Conservation (phyloP, 2,113 vertebrate genomes). For the Patagioenas fasciata region DNA sequence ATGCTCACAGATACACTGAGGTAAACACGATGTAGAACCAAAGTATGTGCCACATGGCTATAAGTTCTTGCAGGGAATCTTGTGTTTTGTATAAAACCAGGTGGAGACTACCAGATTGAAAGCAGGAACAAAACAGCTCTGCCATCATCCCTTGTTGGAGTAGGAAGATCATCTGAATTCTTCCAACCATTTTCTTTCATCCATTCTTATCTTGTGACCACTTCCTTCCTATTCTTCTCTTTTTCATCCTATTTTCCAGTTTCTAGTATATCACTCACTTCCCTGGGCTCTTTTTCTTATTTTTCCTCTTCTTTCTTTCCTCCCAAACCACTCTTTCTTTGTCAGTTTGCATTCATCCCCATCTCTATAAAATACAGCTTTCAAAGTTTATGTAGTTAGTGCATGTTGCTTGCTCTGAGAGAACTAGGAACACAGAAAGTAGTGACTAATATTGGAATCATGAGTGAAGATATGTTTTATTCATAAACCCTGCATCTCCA, state of each 20-base stretch:
- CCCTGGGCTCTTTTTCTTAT: background rate
- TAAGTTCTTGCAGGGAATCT: background rate
- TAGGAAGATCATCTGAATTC: background rate
- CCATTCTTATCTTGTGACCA: background rate
- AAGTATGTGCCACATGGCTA: fast-evolving
- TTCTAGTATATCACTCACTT: background rate
- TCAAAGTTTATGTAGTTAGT: slow-evolving; percentile 45
- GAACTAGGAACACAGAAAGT: slow-evolving; percentile 70
- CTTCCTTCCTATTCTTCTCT: background rate
- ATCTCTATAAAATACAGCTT: slow-evolving; percentile 29
- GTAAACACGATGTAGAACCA: background rate
- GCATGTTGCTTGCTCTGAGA: slow-evolving; percentile 55
- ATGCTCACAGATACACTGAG: background rate
- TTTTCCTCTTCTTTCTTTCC: background rate
- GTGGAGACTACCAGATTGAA: background rate
- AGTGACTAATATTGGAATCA: slow-evolving; percentile 80
- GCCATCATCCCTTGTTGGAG: background rate
- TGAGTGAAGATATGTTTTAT: slow-evolving; percentile 82
- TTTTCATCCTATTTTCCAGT: background rate
- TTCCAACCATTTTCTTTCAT: background rate
- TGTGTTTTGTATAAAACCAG: background rate
- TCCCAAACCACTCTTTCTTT: background rate
- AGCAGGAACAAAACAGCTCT: background rate
- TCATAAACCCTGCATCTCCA: slow-evolving; percentile 81
- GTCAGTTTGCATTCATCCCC: background rate